Base-by-base conservation (phyloP, 2,888 invertebrate species). In the Alloscopus bannaensis region DNA sequence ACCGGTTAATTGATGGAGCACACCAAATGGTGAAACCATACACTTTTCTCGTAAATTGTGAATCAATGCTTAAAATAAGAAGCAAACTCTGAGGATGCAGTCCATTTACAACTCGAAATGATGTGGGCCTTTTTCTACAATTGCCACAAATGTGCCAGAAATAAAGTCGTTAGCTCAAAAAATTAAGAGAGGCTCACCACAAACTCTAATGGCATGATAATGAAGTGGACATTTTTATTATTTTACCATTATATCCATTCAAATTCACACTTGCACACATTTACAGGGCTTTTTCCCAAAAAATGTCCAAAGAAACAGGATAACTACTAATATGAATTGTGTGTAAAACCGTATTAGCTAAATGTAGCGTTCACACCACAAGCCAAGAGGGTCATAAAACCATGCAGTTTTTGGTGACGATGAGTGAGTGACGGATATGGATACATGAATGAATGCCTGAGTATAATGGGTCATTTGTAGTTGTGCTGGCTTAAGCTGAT, bases 401-500 rank as follows among this genome's bases (percentile, higher is more conserved):
- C 26, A 64, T 55, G 16, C n/a, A n/a, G 8, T 20, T 20, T 20
- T 22, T 40, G 24, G 8, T 8, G 42, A 62, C 24, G 62, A n/a
- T n/a, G n/a, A n/a, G n/a, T n/a, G n/a, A n/a, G n/a, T n/a, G n/a
- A 24, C 24, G 64, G 36, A 40, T 36, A 55, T 55, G 55, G 55
- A 26, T 55, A n/a, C 20, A 50, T 50, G 50, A 50, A 50, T 55
- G 55, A 50, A 50, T n/a, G 69, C 55, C 55, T 42, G 20, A 42
- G 69, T 52, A 57, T 69, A 70, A 70, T 72, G 50, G 72, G 50
- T 72, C 64, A 64, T 71, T 71, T 71, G 72, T 72, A 72, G 50
- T 26, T 72, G 42, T 50, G 24, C 13, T 64, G 65, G 26, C 52
- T 20, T 70, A 69, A 70, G 59, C 70, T 70, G 59, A 45, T 70